Evolutionary conservation across 2,113 vertebrate species (phyloP).

Genomic region (Eurypyga helias): DNA sequence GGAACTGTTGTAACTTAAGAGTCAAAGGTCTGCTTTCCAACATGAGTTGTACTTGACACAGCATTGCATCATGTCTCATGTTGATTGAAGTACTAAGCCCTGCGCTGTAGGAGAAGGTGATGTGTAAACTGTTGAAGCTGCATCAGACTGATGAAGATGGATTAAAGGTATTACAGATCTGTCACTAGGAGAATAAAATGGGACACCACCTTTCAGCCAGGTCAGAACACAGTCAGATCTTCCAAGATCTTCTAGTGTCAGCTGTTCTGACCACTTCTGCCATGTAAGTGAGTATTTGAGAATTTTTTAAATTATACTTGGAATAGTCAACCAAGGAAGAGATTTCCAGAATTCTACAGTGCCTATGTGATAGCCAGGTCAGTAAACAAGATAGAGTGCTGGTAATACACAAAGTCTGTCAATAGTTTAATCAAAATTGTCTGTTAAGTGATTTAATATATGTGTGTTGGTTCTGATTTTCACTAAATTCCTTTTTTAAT

Average conservation of each 20-base stretch:
- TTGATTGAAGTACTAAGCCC: background rate
- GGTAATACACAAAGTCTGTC: background rate
- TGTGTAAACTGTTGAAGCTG: background rate
- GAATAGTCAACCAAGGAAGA: background rate
- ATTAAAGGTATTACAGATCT: background rate
- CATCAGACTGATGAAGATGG: background rate
- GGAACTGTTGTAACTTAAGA: background rate
- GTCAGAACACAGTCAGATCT: background rate
- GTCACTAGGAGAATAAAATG: background rate
- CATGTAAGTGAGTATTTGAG: background rate
- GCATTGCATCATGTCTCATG: background rate
- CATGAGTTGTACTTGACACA: background rate
- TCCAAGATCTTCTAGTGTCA: background rate
- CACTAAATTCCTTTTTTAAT: background rate
- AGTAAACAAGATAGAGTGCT: background rate
- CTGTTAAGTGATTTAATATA: background rate
- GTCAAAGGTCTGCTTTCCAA: background rate
- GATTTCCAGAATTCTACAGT: background rate
- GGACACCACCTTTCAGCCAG: background rate
- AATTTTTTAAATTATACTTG: background rate
- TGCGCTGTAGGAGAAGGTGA: background rate
- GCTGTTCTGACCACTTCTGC: background rate
- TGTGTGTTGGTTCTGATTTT: background rate
- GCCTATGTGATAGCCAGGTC: background rate
- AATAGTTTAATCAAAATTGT: background rate